These are phyloP conservation scores for Naja naja DNA, from an alignment of 2,113 vertebrate genomes.

Conservation along the genomic window DNA sequence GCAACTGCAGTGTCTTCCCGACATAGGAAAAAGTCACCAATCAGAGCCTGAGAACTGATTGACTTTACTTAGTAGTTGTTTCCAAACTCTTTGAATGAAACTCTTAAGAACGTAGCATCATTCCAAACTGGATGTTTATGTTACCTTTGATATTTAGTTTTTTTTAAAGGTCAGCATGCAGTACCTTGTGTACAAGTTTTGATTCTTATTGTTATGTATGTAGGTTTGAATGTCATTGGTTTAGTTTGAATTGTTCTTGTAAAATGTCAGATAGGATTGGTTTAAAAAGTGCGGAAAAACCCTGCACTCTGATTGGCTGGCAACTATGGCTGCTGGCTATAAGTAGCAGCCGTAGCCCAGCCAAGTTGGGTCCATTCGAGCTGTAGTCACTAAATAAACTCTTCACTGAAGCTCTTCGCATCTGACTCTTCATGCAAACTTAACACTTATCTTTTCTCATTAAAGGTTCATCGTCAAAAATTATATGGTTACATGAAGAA, in stretches of 20 bases:
- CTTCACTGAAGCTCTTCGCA: too few relatives aligned
- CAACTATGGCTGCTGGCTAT: too few relatives aligned
- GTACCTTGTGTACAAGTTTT: background rate
- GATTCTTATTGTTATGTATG: too few relatives aligned
- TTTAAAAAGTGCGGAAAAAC: too few relatives aligned
- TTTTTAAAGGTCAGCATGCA: background rate
- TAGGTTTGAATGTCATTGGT: too few relatives aligned
- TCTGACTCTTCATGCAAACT: too few relatives aligned
- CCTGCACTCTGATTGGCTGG: too few relatives aligned
- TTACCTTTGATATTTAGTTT: background rate
- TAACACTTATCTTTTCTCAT: slow-evolving; percentile 42
- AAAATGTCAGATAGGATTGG: too few relatives aligned
- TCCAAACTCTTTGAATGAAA: background rate
- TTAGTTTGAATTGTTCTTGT: too few relatives aligned
- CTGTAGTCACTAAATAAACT: too few relatives aligned
- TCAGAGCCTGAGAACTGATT: background rate
- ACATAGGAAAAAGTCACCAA: background rate
- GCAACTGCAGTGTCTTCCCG: background rate
- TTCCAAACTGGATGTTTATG: background rate
- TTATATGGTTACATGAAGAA: slow-evolving; percentile 84
- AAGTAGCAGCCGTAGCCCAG: too few relatives aligned
- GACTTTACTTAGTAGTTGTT: background rate
- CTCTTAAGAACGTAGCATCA: background rate
- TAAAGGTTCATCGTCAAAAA: slow-evolving; percentile 81
- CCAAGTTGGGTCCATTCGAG: too few relatives aligned